Evolutionary conservation across 1,140 invertebrate genomes (phyloP).

Genomic region (Pseudomyrmex pallidus): DNA sequence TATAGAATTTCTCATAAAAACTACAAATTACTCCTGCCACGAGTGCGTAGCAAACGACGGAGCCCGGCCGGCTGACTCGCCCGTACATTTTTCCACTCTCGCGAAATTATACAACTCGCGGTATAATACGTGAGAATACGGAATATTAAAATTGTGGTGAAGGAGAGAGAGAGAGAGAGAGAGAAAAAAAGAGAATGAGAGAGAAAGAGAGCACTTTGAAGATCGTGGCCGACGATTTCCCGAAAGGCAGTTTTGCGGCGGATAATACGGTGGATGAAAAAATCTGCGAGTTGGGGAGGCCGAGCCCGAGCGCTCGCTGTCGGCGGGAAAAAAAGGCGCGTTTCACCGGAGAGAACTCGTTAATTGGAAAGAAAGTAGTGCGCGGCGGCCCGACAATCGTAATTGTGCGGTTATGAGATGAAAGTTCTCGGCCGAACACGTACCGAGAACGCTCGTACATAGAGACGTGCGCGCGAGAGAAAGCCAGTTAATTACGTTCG

Average conservation of each 20-base stretch:
- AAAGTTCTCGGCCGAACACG: neutral
- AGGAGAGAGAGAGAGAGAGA: neutral
- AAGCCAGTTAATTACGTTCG: too few relatives aligned
- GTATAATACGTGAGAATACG: conserved; percentile 64
- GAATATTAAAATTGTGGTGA: conserved; percentile 60
- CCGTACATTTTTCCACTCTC: conserved; percentile 44
- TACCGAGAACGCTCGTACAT: conserved; percentile 32
- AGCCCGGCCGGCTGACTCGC: conserved; percentile 5
- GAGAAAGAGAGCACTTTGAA: conserved; percentile 51
- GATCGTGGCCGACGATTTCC: conserved; percentile 55
- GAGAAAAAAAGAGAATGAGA: neutral
- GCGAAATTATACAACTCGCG: conserved; percentile 64
- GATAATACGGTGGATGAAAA: conserved; percentile 48
- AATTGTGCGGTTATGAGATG: neutral
- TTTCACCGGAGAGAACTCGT: conserved; percentile 50
- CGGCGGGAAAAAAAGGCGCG: conserved; percentile 2
- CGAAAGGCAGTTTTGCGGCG: conserved; percentile 49
- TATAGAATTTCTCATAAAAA: conserved; percentile 76
- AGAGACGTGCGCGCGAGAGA: neutral
- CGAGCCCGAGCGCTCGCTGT: neutral
- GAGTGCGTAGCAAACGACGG: conserved; percentile 46
- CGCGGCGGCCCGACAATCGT: conserved; percentile 41
- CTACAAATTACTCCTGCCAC: conserved; percentile 72
- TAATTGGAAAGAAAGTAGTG: conserved; percentile 54
- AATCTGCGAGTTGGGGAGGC: conserved; percentile 1